Conservation (phyloP, 2,113 vertebrate genomes). For the Gobiocypris rarus region DNA sequence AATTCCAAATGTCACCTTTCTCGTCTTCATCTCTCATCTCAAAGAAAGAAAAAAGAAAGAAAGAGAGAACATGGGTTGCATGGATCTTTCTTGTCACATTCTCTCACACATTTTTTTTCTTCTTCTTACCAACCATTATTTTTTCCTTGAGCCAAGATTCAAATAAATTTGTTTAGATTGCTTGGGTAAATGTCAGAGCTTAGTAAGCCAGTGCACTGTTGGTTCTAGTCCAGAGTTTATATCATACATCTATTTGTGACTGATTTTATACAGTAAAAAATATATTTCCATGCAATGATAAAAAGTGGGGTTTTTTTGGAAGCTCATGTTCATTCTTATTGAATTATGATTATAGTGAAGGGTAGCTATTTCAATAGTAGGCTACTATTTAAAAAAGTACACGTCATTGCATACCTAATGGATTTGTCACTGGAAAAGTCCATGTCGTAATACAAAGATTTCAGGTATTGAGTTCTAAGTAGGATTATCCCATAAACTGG, state of each 20-base stretch:
- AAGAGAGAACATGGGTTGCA: slow-evolving; percentile 35
- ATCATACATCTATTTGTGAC: not conserved
- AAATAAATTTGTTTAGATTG: slow-evolving; percentile 32
- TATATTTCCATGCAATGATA: not conserved
- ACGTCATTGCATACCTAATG: not conserved
- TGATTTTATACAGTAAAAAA: not conserved
- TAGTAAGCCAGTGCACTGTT: slow-evolving; percentile 21
- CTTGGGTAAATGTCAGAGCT: slow-evolving; percentile 40
- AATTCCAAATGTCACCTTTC: slow-evolving; percentile 47
- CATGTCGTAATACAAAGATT: not conserved
- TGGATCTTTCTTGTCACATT: slow-evolving; percentile 40
- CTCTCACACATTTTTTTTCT: not conserved
- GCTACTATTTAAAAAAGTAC: not conserved
- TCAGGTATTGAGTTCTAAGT: not conserved
- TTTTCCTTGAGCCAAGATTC: slow-evolving; percentile 36
- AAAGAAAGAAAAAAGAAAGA: not conserved
- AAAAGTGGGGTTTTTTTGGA: not conserved
- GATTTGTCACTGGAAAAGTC: not conserved
- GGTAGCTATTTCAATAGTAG: not conserved
- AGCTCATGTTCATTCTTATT: not conserved
- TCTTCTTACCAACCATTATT: slow-evolving; percentile 17
- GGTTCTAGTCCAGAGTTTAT: slow-evolving; percentile 28
- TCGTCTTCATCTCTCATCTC: slow-evolving; percentile 44
- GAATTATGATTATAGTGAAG: not conserved
- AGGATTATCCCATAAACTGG: not conserved